phyloP scores from a whole-genome alignment of 1,140 invertebrate genomes.

The Argopecten irradians region DNA sequence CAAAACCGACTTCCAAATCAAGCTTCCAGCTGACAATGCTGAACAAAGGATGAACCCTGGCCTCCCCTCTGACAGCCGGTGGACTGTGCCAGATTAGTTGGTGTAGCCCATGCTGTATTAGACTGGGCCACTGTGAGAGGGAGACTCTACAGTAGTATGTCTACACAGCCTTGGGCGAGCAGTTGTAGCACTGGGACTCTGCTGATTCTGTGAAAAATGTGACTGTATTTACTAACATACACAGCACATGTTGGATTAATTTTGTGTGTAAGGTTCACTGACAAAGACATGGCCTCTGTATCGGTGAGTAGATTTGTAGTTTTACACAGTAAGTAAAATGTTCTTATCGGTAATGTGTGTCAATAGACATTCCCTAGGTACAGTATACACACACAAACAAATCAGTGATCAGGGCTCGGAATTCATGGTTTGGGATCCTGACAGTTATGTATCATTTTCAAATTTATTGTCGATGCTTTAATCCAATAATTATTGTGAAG shows the following conservation, averaged over 20 bases:
- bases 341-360: constrained; percentile 10
- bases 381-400: neutral
- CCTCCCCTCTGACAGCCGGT: neutral
- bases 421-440: neutral
- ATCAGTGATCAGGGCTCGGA: neutral
- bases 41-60: neutral
- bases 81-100: neutral
- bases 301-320: neutral
- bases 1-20: neutral
- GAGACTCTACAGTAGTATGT: neutral
- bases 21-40: constrained; percentile 20
- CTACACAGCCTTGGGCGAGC: neutral
- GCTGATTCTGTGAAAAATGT: constrained; percentile 9
- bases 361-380: neutral
- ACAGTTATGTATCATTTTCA: neutral
- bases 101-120: constrained; percentile 14
- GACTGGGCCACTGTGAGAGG: neutral
- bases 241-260: constrained; percentile 3
- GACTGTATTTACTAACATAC: neutral
- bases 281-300: constrained; percentile 16
- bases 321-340: neutral
- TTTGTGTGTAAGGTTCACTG: constrained; percentile 16
- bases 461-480: neutral
- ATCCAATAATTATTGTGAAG: neutral
- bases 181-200: neutral